Evolutionary conservation across 2,797 vertebrate species (phyloP).

Genomic region (Gorsachius magnificus): DNA sequence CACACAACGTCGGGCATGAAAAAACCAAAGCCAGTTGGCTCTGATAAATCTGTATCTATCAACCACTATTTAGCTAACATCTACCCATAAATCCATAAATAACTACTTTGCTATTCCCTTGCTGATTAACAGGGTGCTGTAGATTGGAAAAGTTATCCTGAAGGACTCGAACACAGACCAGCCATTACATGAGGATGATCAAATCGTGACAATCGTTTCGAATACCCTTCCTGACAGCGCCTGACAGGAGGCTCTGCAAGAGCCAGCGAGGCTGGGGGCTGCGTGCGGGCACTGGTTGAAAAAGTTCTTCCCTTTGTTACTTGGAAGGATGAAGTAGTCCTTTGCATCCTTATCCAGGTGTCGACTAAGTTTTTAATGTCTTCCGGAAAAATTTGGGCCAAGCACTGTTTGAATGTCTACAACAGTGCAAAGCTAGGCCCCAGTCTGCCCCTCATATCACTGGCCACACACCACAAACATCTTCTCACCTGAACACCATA

Average conservation of each 20-base stretch:
- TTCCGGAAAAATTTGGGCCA: background rate
- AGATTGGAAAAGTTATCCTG: background rate
- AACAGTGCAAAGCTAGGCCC: background rate
- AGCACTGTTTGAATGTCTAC: background rate
- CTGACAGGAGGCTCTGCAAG: background rate
- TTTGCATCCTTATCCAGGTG: background rate
- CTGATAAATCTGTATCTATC: background rate
- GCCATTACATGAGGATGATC: background rate
- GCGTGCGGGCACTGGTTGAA: rapidly evolving
- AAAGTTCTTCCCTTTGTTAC: background rate
- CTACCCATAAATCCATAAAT: background rate
- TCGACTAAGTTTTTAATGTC: background rate
- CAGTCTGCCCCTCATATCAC: background rate
- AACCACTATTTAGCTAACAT: conserved; percentile 27
- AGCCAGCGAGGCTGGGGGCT: background rate
- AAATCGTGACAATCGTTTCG: background rate
- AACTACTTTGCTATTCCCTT: conserved; percentile 18
- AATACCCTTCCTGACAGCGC: background rate
- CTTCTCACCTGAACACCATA: background rate
- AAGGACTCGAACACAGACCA: background rate
- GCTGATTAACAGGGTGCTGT: background rate
- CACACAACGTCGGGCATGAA: rapidly evolving
- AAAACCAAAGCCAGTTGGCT: conserved; percentile 34
- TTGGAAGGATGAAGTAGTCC: background rate
- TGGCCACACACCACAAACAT: background rate